Conservation (phyloP, 2,797 vertebrate genomes). For the Pipistrellus pygmaeus region DNA sequence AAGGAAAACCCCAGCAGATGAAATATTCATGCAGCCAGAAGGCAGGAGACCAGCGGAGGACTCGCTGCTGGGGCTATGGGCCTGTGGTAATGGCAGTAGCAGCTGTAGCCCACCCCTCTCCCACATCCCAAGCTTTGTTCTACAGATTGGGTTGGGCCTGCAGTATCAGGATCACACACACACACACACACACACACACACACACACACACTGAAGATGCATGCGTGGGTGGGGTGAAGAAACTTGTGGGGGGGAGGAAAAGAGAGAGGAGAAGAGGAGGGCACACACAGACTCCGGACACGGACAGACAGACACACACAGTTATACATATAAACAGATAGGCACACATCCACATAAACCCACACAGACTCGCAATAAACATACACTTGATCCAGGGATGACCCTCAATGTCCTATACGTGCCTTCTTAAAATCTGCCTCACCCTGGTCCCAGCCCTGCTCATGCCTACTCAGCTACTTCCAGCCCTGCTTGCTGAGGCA, state of each 20-base stretch:
- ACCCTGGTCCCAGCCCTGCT: not conserved
- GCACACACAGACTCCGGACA: not conserved
- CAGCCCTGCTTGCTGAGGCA: not conserved
- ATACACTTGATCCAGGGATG: not conserved
- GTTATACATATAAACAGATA: not conserved
- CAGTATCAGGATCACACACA: not conserved
- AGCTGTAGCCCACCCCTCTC: slow-evolving; percentile 32
- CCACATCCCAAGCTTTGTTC: slow-evolving; percentile 63
- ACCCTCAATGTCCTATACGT: not conserved
- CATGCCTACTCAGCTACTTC: not conserved
- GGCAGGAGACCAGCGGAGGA: slow-evolving; percentile 61
- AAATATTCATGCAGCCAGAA: slow-evolving; percentile 80
- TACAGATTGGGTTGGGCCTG: not conserved
- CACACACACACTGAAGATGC: not conserved
- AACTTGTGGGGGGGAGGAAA: not conserved
- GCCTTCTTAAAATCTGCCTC: not conserved
- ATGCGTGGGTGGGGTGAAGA: not conserved
- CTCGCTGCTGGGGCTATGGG: not conserved
- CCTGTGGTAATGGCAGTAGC: not conserved
- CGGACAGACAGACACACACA: not conserved
- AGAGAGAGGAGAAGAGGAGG: not conserved
- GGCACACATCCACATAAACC: not conserved
- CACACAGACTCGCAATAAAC: not conserved
- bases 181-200: not conserved
- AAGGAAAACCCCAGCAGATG: slow-evolving; percentile 61